phyloP scores from a whole-genome alignment of 2,797 vertebrate genomes.

The Sebastolobus altivelis region DNA sequence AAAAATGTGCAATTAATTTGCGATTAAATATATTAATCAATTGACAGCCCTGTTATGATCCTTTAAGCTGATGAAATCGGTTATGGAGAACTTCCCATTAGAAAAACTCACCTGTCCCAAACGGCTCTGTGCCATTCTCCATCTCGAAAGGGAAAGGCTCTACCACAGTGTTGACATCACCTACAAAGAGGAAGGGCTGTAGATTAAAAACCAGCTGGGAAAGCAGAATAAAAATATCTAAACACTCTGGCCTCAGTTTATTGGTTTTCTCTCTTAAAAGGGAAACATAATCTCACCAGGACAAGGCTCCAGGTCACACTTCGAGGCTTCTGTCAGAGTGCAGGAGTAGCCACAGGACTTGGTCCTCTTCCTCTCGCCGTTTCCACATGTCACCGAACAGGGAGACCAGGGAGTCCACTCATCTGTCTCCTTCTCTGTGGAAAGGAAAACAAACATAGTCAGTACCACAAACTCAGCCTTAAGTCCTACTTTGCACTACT shows the following conservation, averaged over 20 bases:
- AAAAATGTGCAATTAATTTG: too few species aligned
- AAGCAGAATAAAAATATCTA: background rate
- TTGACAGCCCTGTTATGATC: too few species aligned
- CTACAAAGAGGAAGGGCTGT: constrained; percentile 55
- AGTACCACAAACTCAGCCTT: constrained; percentile 1
- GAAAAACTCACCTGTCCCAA: constrained; percentile 87
- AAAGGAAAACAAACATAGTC: constrained; percentile 10
- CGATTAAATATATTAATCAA: too few species aligned
- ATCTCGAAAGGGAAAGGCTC: constrained; percentile 84
- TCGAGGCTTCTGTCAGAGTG: constrained; percentile 88
- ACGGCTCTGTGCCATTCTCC: constrained; percentile 88
- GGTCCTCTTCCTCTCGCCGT: constrained; percentile 89
- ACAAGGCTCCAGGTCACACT: constrained; percentile 88
- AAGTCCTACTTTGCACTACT: background rate
- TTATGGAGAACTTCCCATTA: background rate
- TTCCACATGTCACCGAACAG: constrained; percentile 90
- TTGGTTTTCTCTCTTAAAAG: background rate
- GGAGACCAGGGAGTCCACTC: constrained; percentile 94
- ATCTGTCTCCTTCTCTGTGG: constrained; percentile 88
- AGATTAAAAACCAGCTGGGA: background rate
- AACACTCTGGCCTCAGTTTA: background rate
- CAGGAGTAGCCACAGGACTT: constrained; percentile 92
- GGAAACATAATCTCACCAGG: constrained; percentile 82
- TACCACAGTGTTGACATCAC: constrained; percentile 80
- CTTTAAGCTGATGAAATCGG: background rate